Evolutionary conservation across 2,888 invertebrate genomes (phyloP), one percentile per base, ranked within the genome.

Genomic region (Acleris laterana): DNA sequence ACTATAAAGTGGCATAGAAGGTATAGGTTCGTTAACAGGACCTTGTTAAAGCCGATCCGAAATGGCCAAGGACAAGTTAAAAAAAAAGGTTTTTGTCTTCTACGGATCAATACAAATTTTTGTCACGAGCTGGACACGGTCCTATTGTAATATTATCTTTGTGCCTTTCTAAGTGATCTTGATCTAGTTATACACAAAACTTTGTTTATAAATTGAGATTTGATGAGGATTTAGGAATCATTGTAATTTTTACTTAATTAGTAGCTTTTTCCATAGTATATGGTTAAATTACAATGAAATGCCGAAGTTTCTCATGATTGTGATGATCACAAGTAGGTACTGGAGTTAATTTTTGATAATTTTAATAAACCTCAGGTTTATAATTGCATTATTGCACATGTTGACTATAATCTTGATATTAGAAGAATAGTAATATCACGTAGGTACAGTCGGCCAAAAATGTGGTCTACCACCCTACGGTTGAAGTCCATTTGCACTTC

Each of bases 41-140:
- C 85, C 82, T 87, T 81, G 82, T 85, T 88, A 78, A 76, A 79
- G 74, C 71, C 70, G 70, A 74, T 88, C 81, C 78, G 84, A 83
- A 87, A 89, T 84, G 81, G 84, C 82, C 90, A 90, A 89, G 88
- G 90, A 85, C 84, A 77, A 76, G 72, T 79, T 78, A 80, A 82
- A 82, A 84, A 89, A 87, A 90, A 72, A 76, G 61, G 38, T 49
- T 56, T 77, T 84, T 83, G 82, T 81, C 79, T 80, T 81, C 79
- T 80, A 71, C 77, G 72, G 80, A 85, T 81, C 79, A 79, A 85
- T 81, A 83, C 81, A 81, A 72, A 77, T 79, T 85, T 82, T 79
- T 88, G 86, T 90, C 90, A 88, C 87, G 84, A 89, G 79, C 76
- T 69, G 63, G 69, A 57, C 56, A 57, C 46, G 52, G 56, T 51